Evolutionary conservation across 2,797 vertebrate genomes (phyloP), one percentile per base, ranked within the genome.

Genomic region (Cirrhinus mrigala): DNA sequence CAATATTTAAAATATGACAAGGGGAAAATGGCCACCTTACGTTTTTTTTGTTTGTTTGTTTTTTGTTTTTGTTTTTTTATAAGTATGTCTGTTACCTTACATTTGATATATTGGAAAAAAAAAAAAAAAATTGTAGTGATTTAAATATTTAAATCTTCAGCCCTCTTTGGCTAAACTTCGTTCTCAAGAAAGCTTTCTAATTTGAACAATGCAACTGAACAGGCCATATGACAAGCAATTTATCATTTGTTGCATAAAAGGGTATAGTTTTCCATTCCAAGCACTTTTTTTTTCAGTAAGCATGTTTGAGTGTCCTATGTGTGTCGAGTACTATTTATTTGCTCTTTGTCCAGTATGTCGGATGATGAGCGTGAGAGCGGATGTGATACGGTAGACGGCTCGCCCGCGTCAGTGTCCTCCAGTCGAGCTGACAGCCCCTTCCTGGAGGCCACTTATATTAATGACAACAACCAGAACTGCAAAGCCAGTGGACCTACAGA

Each of bases 311-410:
- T 68, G 70, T 78, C n/a, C n/a, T 37, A 11, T 33, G 9, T 64
- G 29, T 44, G 37, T 71, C 37, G 50, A 73, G 76, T 85, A 68
- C 62, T 16, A 20, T 14, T 75, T 76, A 24, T 54, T 58, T 75
- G 50, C 2, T 86, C 70, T 83, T 8, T 62, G 14, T 22, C 4
- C 91, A 99, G 98, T 83, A 98, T 99, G 95, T 99, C 98, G 3
- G 98, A 99, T 24, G 98, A 99, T 0, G 98, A 99, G 78, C 97
- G 96, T 85, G 98, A 99, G 90, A 99, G 97, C 20, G 96, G 97
- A n/a, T 99, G 98, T 89, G 98, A 99, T 90, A 97, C 97, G 0
- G 98, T 98, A 91, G 97, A 97, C 82, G 96, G 97, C 90, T 98
- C 97, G 18, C 97, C 97, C 66, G 91, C 96, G 24, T 98, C 98